These are phyloP conservation scores for Danio albolineatus DNA, from an alignment of 2,797 vertebrate genomes.

Conservation along the genomic window DNA sequence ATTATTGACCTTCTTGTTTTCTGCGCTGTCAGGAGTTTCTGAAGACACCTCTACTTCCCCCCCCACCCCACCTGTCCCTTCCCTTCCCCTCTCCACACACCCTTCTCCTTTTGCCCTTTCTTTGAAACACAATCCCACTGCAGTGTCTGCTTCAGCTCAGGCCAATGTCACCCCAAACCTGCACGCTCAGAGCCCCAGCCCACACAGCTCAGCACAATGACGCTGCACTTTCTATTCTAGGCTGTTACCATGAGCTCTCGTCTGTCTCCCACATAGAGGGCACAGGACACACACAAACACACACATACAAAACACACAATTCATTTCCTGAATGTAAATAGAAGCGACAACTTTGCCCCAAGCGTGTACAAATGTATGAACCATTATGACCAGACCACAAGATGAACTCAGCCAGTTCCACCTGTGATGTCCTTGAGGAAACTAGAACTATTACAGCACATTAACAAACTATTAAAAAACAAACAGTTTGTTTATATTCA, in stretches of 20 bases:
- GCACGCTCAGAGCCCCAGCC: constrained; percentile 38
- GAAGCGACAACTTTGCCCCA: constrained; percentile 51
- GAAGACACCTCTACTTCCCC: not conserved
- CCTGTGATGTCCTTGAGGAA: constrained; percentile 38
- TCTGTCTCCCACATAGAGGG: constrained; percentile 51
- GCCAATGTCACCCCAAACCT: constrained; percentile 60
- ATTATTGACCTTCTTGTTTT: constrained; percentile 6
- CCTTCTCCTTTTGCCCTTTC: constrained; percentile 3
- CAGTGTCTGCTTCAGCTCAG: constrained; percentile 37
- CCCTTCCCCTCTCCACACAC: not conserved
- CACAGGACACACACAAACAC: constrained; percentile 45
- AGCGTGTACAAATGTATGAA: constrained; percentile 38
- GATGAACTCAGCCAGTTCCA: constrained; percentile 25
- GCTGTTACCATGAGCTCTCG: constrained; percentile 61
- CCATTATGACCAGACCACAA: constrained; percentile 12
- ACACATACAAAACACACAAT: constrained; percentile 45
- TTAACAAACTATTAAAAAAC: constrained; percentile 7
- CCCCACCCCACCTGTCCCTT: not conserved
- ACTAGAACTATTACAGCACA: constrained; percentile 16
- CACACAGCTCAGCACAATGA: constrained; percentile 56
- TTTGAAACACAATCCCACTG: constrained; percentile 55
- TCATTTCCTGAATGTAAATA: constrained; percentile 45
- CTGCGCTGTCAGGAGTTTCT: constrained; percentile 52
- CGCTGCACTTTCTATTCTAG: constrained; percentile 76
- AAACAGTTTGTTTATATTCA: not conserved